Evolutionary conservation across 2,888 invertebrate species (phyloP), one percentile per base, ranked within the genome.

Genomic region (Amiota communis): DNA sequence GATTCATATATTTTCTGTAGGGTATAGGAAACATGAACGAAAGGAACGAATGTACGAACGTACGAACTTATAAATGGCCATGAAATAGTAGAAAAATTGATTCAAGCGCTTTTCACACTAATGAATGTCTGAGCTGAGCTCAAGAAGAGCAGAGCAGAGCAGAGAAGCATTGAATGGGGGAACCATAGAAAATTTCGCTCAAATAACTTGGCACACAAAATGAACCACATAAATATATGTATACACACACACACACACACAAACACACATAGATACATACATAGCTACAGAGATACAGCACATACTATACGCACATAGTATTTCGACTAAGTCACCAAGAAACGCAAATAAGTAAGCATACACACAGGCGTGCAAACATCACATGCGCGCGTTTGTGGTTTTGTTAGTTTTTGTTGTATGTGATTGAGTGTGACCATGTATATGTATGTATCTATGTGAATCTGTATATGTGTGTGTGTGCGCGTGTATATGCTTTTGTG

Each of bases 61-160:
- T 17, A 4, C 53, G 23, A 51, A 53, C 51, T 68, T 68, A 23
- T 51, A 68, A 68, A 68, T 68, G 67, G 67, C 67, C 67, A 68
- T 68, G 67, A 68, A 68, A 68, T 68, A 68, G 67, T n/a, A 53
- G 67, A 53, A 68, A 68, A 68, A 68, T 68, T 68, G 67, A 68
- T 68, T 68, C 51, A 47, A 65, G 65, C 65, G 51, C 53, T 68
- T 68, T 68, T 68, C 36, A 53, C 53, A 68, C 67, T 68, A 68
- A 68, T 68, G 67, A 68, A 51, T 68, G 51, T 51, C 23, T 68
- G 67, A 23, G 53, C 67, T 59, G 36, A 36, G 36, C 36, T 36
- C 36, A 36, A 36, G 36, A 36, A 36, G 36, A 6, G 36, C 36
- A 36, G 36, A 36, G 36, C 36, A 6, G 36, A 6, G 36, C 23